Evolutionary conservation across 1,140 invertebrate genomes (phyloP).

Genomic region (Helicoverpa armigera): DNA sequence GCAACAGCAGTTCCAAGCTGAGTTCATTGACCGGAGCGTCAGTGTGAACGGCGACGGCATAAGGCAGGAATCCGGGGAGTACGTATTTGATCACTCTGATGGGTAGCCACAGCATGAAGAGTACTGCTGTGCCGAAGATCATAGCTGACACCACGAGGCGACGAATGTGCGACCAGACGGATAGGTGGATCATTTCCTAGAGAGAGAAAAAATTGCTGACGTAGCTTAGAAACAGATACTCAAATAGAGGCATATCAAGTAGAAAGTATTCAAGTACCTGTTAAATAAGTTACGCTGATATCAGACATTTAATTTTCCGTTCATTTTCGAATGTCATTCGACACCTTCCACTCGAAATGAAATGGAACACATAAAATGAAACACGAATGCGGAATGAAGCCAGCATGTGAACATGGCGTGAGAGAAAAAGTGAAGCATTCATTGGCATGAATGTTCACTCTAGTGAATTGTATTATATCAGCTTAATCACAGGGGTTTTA

Average conservation of each 20-base stretch:
- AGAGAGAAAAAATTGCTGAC: constrained; percentile 35
- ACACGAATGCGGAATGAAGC: no score
- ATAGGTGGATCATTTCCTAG: constrained; percentile 99
- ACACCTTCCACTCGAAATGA: no score
- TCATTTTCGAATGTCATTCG: no score
- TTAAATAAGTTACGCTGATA: background rate
- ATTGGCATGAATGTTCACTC: no score
- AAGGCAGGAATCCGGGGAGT: constrained; percentile 96
- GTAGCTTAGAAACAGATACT: background rate
- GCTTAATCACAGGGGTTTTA: no score
- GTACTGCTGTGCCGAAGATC: constrained; percentile 98
- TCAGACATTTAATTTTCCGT: no score
- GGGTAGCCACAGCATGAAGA: constrained; percentile 98
- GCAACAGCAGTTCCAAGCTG: constrained; percentile 96
- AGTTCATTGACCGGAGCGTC: constrained; percentile 96
- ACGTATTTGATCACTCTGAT: constrained; percentile 94
- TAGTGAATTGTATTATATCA: no score
- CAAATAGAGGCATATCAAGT: no score
- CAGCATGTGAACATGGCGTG: no score
- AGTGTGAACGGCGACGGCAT: constrained; percentile 93
- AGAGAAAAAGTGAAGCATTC: no score
- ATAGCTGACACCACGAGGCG: constrained; percentile 97
- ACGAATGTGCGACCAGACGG: constrained; percentile 96
- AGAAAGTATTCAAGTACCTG: background rate
- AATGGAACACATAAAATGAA: no score